Base-by-base conservation (phyloP, 2,797 vertebrate genomes). In the Myiotriccus ornatus region DNA sequence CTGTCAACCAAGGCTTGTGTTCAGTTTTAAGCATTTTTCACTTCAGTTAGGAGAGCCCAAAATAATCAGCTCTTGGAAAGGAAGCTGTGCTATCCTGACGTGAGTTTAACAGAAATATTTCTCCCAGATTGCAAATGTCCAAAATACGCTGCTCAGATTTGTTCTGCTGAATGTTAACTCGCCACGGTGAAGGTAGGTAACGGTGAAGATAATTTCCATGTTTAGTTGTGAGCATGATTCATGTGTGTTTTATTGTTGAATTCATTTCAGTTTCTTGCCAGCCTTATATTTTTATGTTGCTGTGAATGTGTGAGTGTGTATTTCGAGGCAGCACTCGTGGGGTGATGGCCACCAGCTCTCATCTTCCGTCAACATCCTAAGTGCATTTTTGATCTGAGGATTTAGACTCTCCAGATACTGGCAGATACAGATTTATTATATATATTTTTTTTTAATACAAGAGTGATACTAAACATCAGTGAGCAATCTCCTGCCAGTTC, bases 11-110 rank as follows among this genome's bases (percentile, higher is more conserved):
- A 83, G 57, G 37, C 65, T 95, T 92, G 84, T 83, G 92, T 91
- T 95, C 93, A 76, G 73, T 94, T 84, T 94, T 95, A 87, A 95
- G 75, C 79, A 64, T 93, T 95, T 95, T 93, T 90, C 32, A 63
- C 64, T 95, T 92, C 37, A 53, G 81, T 83, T 81, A 81, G 34
- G 71, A 94, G 85, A 90, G 65, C 65, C 79, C 84, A 55, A 69
- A 93, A 92, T 94, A 89, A 64, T 85, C 87, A 92, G 65, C 59
- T 50, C 37, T 75, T 92, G 89, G 87, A 94, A 87, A 88, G 93
- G 82, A 92, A 91, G 62, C 83, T 75, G 32, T 87, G 50, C 69
- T 94, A 84, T 52, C 80, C 76, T 95, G 93, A 89, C 23, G 18
- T 1, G 4, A 62, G 70, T 89, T 92, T 86, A 62, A 89, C 85